Evolutionary conservation across 2,888 invertebrate species (phyloP).

Genomic region (Epicampocera succincta): DNA sequence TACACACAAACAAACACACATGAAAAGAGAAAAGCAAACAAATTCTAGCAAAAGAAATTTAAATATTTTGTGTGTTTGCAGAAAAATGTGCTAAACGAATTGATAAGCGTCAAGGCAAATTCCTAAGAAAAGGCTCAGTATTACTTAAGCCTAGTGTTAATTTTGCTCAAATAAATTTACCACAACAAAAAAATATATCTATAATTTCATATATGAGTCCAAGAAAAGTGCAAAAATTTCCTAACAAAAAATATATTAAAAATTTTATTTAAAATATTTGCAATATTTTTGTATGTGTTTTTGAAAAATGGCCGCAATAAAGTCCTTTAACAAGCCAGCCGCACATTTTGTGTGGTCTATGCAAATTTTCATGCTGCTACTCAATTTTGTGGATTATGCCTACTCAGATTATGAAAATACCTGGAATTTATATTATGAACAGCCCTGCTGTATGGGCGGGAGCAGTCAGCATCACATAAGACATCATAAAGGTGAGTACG

Average conservation of each 20-base stretch:
- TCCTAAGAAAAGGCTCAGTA: not conserved
- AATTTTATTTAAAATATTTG: slow-evolving; percentile 6
- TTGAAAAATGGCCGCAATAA: slow-evolving; percentile 63
- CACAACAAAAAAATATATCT: not conserved
- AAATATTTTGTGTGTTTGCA: too few species aligned
- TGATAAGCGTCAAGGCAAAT: slow-evolving; percentile 14
- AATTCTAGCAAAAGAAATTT: too few species aligned
- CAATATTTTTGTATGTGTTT: slow-evolving; percentile 12
- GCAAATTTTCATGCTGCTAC: slow-evolving; percentile 74
- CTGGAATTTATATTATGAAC: slow-evolving; percentile 88
- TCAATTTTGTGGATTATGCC: slow-evolving; percentile 81
- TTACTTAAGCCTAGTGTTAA: not conserved
- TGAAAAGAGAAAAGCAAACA: not conserved
- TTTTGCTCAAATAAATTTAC: slow-evolving; percentile 20
- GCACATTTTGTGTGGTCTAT: slow-evolving; percentile 74
- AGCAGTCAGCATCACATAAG: slow-evolving; percentile 85
- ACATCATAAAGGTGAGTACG: slow-evolving; percentile 87
- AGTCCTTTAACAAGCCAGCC: slow-evolving; percentile 52
- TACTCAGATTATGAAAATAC: slow-evolving; percentile 85
- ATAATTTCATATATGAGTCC: slow-evolving; percentile 1
- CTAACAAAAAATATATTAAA: slow-evolving; percentile 1
- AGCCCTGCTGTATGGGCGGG: slow-evolving; percentile 86
- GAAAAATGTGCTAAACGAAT: not conserved
- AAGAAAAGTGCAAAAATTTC: slow-evolving; percentile 5
- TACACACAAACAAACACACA: slow-evolving; percentile 14